Conservation (phyloP, 2,113 vertebrate genomes). For the Prinia subflava region DNA sequence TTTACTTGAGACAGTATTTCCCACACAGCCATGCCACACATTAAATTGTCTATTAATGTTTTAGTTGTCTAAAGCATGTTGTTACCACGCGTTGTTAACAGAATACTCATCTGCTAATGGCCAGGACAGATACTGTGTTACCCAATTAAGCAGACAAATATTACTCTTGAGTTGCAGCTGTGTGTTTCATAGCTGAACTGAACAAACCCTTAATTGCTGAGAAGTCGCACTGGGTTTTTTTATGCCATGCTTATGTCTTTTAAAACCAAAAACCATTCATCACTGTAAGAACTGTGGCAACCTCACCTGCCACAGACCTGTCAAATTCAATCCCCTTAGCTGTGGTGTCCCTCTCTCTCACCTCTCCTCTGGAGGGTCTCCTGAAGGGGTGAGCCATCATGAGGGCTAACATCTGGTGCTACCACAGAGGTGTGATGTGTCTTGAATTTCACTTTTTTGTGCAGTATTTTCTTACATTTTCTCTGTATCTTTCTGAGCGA, state of each 20-base stretch:
- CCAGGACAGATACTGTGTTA: not conserved
- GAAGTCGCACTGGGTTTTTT: not conserved
- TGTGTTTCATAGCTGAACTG: not conserved
- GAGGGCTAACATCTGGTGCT: not conserved
- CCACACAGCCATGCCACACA: not conserved
- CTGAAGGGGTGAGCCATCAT: not conserved
- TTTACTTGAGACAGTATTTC: not conserved
- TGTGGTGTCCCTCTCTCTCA: not conserved
- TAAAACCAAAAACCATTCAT: not conserved
- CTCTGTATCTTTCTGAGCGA: slow-evolving; percentile 36
- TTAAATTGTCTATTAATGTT: not conserved
- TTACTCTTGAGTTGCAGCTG: not conserved
- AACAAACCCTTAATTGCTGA: not conserved
- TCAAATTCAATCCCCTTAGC: not conserved
- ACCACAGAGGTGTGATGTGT: not conserved
- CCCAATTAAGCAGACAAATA: not conserved
- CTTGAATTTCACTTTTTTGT: slow-evolving; percentile 35
- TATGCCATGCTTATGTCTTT: not conserved
- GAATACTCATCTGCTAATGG: not conserved
- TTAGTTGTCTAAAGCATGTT: not conserved
- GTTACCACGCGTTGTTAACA: not conserved
- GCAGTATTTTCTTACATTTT: slow-evolving; percentile 32
- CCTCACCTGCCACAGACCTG: not conserved
- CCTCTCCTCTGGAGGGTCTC: slow-evolving; percentile 17
- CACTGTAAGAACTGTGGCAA: not conserved